Evolutionary conservation across 2,113 vertebrate species (phyloP), one percentile per base, ranked within the genome.

Genomic region (Callionymus lyra): DNA sequence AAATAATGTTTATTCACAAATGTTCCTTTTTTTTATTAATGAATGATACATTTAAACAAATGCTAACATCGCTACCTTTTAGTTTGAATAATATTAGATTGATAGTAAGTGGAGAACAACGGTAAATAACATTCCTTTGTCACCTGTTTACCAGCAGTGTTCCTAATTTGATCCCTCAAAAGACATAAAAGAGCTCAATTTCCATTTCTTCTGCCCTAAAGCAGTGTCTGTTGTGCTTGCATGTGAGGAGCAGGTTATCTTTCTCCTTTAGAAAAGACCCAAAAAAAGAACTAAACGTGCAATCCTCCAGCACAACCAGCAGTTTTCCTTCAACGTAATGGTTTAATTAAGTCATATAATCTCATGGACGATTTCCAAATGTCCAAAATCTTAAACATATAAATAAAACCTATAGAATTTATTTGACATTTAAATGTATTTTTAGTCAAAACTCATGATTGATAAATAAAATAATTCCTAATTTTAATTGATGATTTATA

Each of bases 71-170:
- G n/a, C n/a, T n/a, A n/a, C n/a, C n/a, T n/a, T n/a, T n/a, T n/a
- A n/a, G n/a, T n/a, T n/a, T n/a, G n/a, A n/a, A n/a, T n/a, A n/a
- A n/a, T 32, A 18, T 31, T 2, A n/a, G 2, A 15, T 34, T 6
- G 34, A 38, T 31, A 40, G 2, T 13, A 12, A 3, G 21, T 34
- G 8, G 21, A 8, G 4, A 27, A 27, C 21, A 27, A 27, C 21
- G 37, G 53, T 41, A 52, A 63, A 59, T 44, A 63, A 41, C 55
- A 77, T 71, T 72, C 65, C 56, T 2, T 54, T 49, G 40, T 51
- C 59, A 73, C 61, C 63, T 77, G 70, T 68, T 65, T 53, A 59
- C 50, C 64, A 74, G 53, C 56, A 68, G 68, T 65, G 49, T 55
- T 56, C 12, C 17, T 9, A 53, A 45, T 61, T 63, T 58, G 49